Evolutionary conservation across 2,888 invertebrate genomes (phyloP).

Genomic region (Apamea anceps): DNA sequence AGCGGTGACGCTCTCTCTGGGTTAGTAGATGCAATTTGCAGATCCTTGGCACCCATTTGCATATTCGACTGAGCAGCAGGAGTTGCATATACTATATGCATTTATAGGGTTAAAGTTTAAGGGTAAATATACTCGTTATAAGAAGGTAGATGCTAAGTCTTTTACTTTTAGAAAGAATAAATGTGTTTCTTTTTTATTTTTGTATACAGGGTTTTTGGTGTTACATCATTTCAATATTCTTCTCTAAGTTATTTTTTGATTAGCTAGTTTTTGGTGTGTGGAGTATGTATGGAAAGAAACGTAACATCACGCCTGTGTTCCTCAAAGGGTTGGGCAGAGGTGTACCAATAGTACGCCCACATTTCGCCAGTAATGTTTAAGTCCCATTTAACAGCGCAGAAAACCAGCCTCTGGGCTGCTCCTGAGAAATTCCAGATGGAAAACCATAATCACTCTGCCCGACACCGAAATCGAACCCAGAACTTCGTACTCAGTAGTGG

Average conservation of each 20-base stretch:
- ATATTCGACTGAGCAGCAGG: conserved; percentile 34
- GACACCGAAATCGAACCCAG: no score
- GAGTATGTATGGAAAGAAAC: background rate
- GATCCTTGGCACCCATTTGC: conserved; percentile 53
- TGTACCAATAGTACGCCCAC: no score
- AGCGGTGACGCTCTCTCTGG: conserved; percentile 36
- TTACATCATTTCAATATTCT: background rate
- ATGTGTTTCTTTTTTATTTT: background rate
- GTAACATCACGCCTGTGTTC: no score
- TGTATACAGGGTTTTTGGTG: background rate
- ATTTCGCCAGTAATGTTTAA: no score
- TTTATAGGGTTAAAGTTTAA: conserved; percentile 30
- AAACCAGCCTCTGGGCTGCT: no score
- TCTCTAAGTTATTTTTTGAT: background rate
- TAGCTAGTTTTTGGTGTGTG: background rate
- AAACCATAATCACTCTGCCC: no score
- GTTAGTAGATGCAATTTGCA: conserved; percentile 49
- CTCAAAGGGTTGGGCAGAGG: no score
- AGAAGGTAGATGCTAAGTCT: no score
- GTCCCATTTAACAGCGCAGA: no score
- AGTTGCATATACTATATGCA: conserved; percentile 7
- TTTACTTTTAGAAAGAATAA: background rate
- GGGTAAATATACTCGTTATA: conserved; percentile 13
- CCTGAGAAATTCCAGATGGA: no score
- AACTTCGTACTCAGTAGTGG: no score